A percentile compares a stretch with the other conserved stretches of the same genome.
Evolutionary conservation across 2,113 vertebrate genomes (phyloP).

Genomic region (Forbesichthys papilliferus): DNA sequence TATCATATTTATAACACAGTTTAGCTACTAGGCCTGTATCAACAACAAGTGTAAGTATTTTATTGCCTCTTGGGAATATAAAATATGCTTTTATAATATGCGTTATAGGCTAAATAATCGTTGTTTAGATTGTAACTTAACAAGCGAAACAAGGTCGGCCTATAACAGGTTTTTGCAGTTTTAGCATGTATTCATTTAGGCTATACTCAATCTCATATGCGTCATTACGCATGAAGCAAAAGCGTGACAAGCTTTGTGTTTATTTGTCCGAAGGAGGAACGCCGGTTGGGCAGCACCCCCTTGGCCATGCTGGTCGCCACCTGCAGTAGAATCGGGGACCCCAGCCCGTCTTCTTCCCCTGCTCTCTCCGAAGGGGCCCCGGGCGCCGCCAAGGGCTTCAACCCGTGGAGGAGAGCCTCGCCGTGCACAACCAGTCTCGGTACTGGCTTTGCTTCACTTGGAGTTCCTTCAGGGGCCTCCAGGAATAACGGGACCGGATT

Average conservation of each 20-base stretch:
- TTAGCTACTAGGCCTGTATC: background rate
- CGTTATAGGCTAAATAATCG: too few species aligned
- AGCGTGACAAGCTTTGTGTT: background rate
- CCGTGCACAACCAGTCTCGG: conserved; percentile 78
- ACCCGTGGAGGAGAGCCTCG: conserved; percentile 85
- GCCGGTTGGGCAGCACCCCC: conserved; percentile 89
- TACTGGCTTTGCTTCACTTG: conserved; percentile 74
- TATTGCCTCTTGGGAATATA: too few species aligned
- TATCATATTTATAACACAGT: too few species aligned
- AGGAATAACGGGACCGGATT: conserved; percentile 72
- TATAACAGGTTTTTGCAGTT: background rate
- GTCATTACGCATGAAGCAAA: background rate
- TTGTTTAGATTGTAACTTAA: too few species aligned
- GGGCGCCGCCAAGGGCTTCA: conserved; percentile 86
- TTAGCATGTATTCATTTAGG: background rate
- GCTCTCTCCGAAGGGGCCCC: conserved; percentile 81
- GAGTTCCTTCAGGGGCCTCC: conserved; percentile 74
- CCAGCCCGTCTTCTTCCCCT: conserved; percentile 84
- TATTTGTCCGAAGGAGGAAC: conserved; percentile 86
- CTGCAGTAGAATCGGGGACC: conserved; percentile 93
- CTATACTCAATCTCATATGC: too few species aligned
- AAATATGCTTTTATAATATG: too few species aligned
- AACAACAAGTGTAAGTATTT: too few species aligned
- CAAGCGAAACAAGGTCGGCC: too few species aligned
- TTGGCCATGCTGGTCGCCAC: conserved; percentile 95